Base-by-base conservation (phyloP, 1,140 invertebrate genomes). In the Apocrypta bakeri region DNA sequence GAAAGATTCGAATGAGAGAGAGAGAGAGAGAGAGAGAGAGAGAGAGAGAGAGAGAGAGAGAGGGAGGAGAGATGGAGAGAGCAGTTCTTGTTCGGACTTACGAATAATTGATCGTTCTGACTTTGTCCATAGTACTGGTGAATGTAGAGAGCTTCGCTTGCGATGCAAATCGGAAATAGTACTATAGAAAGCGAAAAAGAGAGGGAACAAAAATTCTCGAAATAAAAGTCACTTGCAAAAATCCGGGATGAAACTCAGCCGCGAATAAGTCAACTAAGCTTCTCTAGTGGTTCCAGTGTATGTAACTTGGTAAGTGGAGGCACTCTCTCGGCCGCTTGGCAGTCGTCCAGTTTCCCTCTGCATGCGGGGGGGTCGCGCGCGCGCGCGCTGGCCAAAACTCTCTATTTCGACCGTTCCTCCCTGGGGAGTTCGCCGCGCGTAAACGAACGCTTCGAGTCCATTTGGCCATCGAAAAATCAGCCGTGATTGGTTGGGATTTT, bases 251-350 rank as follows among this genome's bases (percentile, higher is more conserved):
- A 31, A 61, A 61, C 25, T 75, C 17, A 61, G 73, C 42, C 9
- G 48, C 61, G 74, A 76, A 64, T 64, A 76, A 64, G 74, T 76
- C 48, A 76, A 76, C 74, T n/a, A 14, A 27, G 63, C 0, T 9
- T 37, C 84, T 83, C 78, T 72, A 87, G 85, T 85, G 84, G 84
- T 89, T 87, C 86, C 84, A 82, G 75, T 89, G 86, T 88, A 89
- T 87, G 88, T 81, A 87, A 89, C 84, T 89, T 86, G 86, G 87
- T 90, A 90, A 91, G 88, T 90, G 88, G 88, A 90, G 87, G 87
- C 86, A 90, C 89, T 89, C 88, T 87, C 86, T 85, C 82, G 84
- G 85, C 84, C 85, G 85, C 81, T 85, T 92, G 90, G 90, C 90
- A 84, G 72, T 63, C 64, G 81, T 88, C 90, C 90, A 91, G 79